phyloP scores from a whole-genome alignment of 2,888 invertebrate genomes.

The Thera obeliscata region DNA sequence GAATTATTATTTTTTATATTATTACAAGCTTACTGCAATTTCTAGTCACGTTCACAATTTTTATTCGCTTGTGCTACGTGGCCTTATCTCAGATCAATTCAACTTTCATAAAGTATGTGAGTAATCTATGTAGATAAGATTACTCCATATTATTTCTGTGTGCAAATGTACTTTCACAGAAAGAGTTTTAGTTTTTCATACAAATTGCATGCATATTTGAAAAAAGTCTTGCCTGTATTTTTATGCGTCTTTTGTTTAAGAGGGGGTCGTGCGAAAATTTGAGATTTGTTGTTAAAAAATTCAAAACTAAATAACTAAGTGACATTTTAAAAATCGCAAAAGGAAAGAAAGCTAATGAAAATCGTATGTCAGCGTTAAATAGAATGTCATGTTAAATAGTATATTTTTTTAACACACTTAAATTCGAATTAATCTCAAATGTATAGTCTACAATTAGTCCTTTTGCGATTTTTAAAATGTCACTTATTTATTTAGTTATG shows the following conservation, averaged over 20 bases:
- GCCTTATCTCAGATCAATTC: conserved; percentile 34
- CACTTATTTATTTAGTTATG: too few species aligned
- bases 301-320: too few species aligned
- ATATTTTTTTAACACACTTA: too few species aligned
- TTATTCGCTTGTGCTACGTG: conserved; percentile 44
- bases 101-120: conserved; percentile 30
- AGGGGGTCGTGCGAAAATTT: too few species aligned
- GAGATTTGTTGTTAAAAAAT: too few species aligned
- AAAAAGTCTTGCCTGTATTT: background rate
- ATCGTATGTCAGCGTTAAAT: too few species aligned
- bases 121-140: conserved; percentile 30
- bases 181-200: background rate
- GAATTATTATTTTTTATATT: conserved; percentile 58
- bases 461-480: too few species aligned
- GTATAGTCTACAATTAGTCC: too few species aligned
- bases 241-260: conserved; percentile 34
- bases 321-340: too few species aligned
- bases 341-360: too few species aligned
- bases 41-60: conserved; percentile 59
- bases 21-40: conserved; percentile 48
- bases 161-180: background rate
- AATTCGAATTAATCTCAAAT: too few species aligned
- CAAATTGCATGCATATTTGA: background rate
- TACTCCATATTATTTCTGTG: background rate
- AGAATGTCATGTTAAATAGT: too few species aligned